A percentile compares a stretch with the other conserved stretches of the same genome.
Evolutionary conservation across 2,888 invertebrate species (phyloP).

Genomic region (Xestia rhomboidea): DNA sequence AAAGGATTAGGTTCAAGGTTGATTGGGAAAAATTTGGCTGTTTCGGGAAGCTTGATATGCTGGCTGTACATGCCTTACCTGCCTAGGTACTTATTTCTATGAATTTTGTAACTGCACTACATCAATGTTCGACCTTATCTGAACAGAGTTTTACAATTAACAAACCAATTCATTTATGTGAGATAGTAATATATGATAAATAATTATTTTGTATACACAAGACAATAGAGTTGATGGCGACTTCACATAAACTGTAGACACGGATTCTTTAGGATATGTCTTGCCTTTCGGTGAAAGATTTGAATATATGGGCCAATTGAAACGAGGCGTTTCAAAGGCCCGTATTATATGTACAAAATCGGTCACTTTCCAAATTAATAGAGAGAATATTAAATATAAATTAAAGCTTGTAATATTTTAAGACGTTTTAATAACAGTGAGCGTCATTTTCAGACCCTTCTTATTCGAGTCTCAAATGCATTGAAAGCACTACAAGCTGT

Average conservation of each 20-base stretch:
- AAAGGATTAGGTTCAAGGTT: too few relatives aligned
- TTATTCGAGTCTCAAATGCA: constrained; percentile 30
- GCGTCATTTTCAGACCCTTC: constrained; percentile 24
- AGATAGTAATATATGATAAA: constrained; percentile 30
- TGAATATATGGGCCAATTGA: background rate
- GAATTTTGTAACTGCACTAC: background rate
- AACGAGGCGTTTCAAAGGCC: constrained; percentile 16
- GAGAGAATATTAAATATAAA: constrained; percentile 3
- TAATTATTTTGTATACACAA: constrained; percentile 1
- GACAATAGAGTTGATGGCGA: background rate
- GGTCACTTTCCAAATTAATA: constrained; percentile 15
- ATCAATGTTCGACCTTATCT: constrained; percentile 23
- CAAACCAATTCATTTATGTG: constrained; percentile 40
- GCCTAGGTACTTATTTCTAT: background rate
- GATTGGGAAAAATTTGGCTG: too few relatives aligned
- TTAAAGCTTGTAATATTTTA: background rate
- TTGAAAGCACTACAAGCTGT: constrained; percentile 46
- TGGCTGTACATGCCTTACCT: background rate
- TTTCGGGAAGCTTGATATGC: too few relatives aligned
- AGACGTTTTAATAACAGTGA: constrained; percentile 1
- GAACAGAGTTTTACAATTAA: constrained; percentile 37
- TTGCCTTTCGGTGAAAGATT: constrained; percentile 9
- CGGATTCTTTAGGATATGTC: constrained; percentile 18
- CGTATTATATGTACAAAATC: background rate
- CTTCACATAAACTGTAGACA: constrained; percentile 23